These are phyloP conservation scores for Furnarius figulus DNA, from an alignment of 2,113 vertebrate genomes.

Conservation along the genomic window DNA sequence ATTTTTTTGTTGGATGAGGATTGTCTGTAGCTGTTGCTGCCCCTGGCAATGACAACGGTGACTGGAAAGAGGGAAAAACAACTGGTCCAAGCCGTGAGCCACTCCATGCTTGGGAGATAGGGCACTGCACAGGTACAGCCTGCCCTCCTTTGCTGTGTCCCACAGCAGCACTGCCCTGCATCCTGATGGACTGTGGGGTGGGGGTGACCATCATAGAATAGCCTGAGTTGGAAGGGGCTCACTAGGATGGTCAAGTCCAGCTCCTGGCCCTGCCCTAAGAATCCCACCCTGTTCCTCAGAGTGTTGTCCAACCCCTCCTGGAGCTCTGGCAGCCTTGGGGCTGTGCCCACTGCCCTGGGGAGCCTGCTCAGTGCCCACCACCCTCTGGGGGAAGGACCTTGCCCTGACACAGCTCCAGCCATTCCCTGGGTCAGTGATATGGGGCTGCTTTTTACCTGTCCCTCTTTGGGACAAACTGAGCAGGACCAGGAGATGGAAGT, in stretches of 20 bases:
- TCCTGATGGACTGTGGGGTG: not conserved
- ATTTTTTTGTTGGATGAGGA: not conserved
- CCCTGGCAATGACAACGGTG: not conserved
- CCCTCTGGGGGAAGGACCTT: not conserved
- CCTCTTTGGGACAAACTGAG: not conserved
- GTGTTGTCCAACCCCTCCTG: fast-evolving
- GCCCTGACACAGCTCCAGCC: no score
- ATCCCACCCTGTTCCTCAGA: fast-evolving
- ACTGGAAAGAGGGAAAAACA: not conserved
- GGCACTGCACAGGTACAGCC: not conserved
- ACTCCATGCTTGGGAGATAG: not conserved
- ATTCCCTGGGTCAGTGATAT: fast-evolving
- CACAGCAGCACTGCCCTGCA: not conserved
- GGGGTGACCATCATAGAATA: not conserved
- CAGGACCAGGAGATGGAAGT: not conserved
- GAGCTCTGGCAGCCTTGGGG: not conserved
- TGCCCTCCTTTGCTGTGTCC: fast-evolving
- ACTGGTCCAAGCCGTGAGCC: not conserved
- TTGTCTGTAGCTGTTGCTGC: not conserved
- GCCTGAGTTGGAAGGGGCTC: no score
- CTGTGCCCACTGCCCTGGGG: not conserved
- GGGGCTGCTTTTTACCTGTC: not conserved
- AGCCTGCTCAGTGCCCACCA: not conserved
- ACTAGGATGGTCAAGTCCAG: fast-evolving
- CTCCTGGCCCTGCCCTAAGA: not conserved